A percentile compares a stretch with the other conserved stretches of the same genome.
These are phyloP conservation scores for Troilus luridus DNA, from an alignment of 2,888 invertebrate species.

Conservation along the genomic window DNA sequence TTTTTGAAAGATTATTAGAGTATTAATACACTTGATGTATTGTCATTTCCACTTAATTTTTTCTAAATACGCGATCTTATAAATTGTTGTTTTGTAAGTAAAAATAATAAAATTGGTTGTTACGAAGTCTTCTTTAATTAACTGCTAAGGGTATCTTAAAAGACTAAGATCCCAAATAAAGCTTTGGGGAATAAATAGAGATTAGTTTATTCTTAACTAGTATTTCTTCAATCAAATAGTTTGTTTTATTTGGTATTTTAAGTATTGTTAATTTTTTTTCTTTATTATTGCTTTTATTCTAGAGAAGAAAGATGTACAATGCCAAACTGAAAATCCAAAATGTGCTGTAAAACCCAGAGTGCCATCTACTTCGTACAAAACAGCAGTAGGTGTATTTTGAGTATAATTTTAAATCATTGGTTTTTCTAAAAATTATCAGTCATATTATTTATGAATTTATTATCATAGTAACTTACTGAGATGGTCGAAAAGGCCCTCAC, in stretches of 20 bases:
- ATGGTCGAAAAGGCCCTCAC: no score
- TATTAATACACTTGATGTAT: no score
- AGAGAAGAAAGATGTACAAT: conserved; percentile 59
- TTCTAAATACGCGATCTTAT: no score
- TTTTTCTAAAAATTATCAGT: background rate
- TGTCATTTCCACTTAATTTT: no score
- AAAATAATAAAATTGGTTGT: no score
- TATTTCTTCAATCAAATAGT: background rate
- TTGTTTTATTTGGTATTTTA: background rate
- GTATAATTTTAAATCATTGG: background rate
- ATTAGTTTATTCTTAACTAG: background rate
- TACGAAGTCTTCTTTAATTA: no score
- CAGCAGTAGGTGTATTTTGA: conserved; percentile 42
- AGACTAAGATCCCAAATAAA: no score
- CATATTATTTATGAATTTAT: background rate
- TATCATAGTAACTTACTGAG: no score
- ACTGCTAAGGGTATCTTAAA: no score
- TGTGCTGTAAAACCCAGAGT: conserved; percentile 14
- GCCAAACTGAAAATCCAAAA: conserved; percentile 60
- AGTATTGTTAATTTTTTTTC: conserved; percentile 34
- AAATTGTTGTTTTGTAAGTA: no score
- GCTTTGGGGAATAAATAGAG: background rate
- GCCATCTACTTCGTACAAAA: conserved; percentile 30
- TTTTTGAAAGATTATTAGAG: no score
- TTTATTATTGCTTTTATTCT: background rate